These are phyloP conservation scores for Brachionus rubens DNA, from an alignment of 1,140 invertebrate species.

Conservation along the genomic window DNA sequence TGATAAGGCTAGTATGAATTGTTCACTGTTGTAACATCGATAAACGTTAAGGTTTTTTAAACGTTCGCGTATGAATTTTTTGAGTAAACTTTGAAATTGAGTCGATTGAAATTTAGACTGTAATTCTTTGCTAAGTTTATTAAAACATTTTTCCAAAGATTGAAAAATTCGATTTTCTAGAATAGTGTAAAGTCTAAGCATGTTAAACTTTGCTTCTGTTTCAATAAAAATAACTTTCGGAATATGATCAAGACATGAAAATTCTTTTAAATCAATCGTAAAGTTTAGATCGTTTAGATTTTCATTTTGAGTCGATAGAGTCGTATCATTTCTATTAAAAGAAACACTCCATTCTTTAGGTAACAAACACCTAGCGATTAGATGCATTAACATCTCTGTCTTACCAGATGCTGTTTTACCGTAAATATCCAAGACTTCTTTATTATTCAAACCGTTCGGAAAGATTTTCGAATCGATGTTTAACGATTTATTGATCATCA, in stretches of 20 bases:
- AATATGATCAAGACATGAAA: neutral
- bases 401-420: conserved; percentile 9
- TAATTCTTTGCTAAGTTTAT: neutral
- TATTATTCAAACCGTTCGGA: neutral
- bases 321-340: neutral
- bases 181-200: conserved; percentile 11
- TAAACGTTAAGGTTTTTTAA: conserved; percentile 35
- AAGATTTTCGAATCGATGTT: neutral
- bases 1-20: conserved; percentile 27
- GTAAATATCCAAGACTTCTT: conserved; percentile 23
- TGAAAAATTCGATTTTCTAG: neutral
- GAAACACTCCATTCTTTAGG: neutral
- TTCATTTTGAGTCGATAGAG: neutral
- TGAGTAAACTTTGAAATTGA: neutral
- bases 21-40: conserved; percentile 6
- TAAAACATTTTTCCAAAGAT: neutral
- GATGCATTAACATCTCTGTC: neutral
- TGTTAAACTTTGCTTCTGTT: conserved; percentile 12
- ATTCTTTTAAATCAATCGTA: neutral
- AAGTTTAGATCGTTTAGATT: neutral
- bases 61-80: conserved; percentile 19
- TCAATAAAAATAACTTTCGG: conserved; percentile 12
- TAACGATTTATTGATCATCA: conserved; percentile 2
- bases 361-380: conserved; percentile 1
- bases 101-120: neutral